A percentile compares a stretch with the other conserved stretches of the same genome.
Evolutionary conservation across 1,140 invertebrate genomes (phyloP).

Genomic region (Trigoniulus corallinus): DNA sequence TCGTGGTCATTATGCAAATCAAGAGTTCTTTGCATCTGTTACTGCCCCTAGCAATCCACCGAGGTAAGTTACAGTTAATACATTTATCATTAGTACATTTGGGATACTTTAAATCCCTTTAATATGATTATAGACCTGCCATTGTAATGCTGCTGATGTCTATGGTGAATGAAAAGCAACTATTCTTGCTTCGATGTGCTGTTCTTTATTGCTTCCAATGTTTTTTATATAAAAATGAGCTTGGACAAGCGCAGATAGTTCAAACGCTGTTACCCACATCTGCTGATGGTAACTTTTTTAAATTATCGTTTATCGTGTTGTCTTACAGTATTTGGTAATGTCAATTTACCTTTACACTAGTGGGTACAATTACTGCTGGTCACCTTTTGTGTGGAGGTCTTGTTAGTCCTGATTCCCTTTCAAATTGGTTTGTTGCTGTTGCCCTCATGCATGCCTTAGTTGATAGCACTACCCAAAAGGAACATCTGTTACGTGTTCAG

Average conservation of each 20-base stretch:
- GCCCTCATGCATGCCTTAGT: constrained; percentile 79
- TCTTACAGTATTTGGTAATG: constrained; percentile 6
- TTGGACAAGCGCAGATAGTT: constrained; percentile 70
- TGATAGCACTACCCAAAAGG: constrained; percentile 75
- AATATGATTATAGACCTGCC: constrained; percentile 43
- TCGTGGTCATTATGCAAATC: constrained; percentile 73
- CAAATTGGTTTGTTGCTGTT: constrained; percentile 93
- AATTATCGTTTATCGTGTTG: constrained; percentile 11
- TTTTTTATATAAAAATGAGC: constrained; percentile 83
- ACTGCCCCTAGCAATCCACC: constrained; percentile 82
- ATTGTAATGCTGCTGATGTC: constrained; percentile 92
- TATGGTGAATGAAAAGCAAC: constrained; percentile 98
- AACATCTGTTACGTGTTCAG: constrained; percentile 79
- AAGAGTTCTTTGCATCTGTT: constrained; percentile 81
- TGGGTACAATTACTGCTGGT: constrained; percentile 39
- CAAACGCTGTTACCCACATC: constrained; percentile 77
- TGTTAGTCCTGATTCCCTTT: constrained; percentile 76
- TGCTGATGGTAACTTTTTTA: constrained; percentile 39
- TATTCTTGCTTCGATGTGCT: constrained; percentile 74
- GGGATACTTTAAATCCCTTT: not conserved
- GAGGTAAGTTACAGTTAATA: constrained; percentile 30
- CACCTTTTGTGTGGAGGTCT: constrained; percentile 88
- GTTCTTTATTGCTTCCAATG: constrained; percentile 96
- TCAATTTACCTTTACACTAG: too few relatives aligned
- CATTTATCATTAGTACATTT: constrained; percentile 1